A percentile compares a stretch with the other conserved stretches of the same genome.
Evolutionary conservation across 64 coral and sea anemone species (phyloP).

Genomic region (Stylophora pistillata): DNA sequence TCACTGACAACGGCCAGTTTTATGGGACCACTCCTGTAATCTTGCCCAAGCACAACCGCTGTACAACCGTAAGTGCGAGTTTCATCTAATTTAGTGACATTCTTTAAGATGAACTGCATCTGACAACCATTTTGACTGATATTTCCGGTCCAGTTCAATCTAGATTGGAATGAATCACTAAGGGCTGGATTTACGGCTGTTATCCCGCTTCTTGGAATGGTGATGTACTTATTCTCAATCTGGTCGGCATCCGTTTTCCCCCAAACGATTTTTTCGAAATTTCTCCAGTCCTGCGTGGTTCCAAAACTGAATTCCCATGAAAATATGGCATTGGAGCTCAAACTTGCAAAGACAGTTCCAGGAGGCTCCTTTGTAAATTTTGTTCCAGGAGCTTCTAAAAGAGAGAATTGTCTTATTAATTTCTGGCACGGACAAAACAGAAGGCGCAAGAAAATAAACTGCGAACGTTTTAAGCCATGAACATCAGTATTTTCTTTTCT

Average conservation of each 20-base stretch:
- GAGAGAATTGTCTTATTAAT: no score
- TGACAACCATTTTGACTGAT: neutral
- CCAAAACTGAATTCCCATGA: slow-evolving; percentile 1
- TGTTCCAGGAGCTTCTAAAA: neutral
- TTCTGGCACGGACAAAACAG: neutral
- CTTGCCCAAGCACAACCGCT: rapidly evolving
- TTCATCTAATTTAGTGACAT: neutral
- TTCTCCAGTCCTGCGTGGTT: neutral
- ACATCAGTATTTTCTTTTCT: no score
- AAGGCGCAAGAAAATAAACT: neutral
- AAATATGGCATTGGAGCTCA: neutral
- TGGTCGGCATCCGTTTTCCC: neutral
- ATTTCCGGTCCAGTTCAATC: neutral
- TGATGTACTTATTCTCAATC: neutral
- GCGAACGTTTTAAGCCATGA: neutral
- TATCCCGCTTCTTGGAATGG: neutral
- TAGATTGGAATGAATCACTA: neutral
- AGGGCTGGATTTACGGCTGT: neutral
- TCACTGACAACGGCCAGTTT: neutral
- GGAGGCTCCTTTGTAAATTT: neutral
- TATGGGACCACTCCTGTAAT: neutral
- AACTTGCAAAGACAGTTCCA: neutral
- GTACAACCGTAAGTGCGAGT: neutral
- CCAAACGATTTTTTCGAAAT: neutral
- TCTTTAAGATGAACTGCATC: neutral